A percentile compares a stretch with the other conserved stretches of the same genome.
Conservation (phyloP, 2,113 vertebrate genomes). For the Malurus cyaneus region DNA sequence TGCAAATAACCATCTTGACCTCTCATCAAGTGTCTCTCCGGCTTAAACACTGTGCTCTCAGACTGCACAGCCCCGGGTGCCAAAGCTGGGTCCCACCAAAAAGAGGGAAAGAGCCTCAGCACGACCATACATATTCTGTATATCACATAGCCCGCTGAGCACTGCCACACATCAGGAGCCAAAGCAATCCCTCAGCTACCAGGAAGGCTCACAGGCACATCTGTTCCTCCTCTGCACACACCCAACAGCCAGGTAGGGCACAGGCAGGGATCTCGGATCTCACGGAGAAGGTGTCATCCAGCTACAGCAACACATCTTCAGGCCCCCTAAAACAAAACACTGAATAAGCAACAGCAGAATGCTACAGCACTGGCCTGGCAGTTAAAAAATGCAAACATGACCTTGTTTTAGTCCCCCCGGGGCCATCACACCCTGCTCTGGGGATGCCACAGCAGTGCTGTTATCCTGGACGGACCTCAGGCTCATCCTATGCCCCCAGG, state of each 20-base stretch:
- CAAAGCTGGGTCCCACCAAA: background rate
- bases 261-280: background rate
- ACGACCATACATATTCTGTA: accelerated
- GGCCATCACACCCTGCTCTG: background rate
- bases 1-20: background rate
- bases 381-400: background rate
- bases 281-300: accelerated
- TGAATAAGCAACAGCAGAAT: background rate
- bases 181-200: background rate
- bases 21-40: background rate
- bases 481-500: background rate
- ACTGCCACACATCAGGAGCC: accelerated
- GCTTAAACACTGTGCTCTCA: background rate
- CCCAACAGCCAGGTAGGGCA: background rate
- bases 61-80: background rate
- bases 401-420: background rate
- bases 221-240: background rate
- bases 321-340: background rate
- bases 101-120: background rate
- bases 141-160: background rate
- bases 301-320: background rate
- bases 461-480: background rate
- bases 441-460: background rate
- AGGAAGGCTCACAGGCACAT: accelerated
- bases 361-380: background rate